These are phyloP conservation scores for Holothuria glaberrima DNA, from an alignment of 35 echinoderm and acorn worm genomes.

Conservation along the genomic window DNA sequence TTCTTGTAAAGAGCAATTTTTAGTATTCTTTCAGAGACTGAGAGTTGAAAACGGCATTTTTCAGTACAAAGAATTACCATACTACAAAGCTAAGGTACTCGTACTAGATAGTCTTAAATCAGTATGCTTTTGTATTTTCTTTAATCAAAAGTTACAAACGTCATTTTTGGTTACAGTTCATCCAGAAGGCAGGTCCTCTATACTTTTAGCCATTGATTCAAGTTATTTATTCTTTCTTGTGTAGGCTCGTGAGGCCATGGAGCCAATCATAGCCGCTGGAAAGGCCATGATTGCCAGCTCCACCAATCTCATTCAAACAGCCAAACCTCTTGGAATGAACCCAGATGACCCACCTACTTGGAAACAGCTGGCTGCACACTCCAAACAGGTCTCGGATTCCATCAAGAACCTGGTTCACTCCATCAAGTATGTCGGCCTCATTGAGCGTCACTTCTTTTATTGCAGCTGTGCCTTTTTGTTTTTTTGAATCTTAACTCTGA, in stretches of 20 bases:
- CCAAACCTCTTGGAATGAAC: slow-evolving; percentile 91
- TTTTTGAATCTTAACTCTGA: too few species aligned
- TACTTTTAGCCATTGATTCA: not conserved
- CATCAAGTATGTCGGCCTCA: slow-evolving; percentile 72
- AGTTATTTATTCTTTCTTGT: not conserved
- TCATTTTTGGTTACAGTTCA: too few species aligned
- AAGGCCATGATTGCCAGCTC: slow-evolving; percentile 96
- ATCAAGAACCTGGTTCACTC: slow-evolving; percentile 98
- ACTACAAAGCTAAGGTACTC: too few species aligned
- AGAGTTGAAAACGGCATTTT: too few species aligned
- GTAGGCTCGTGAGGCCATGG: slow-evolving; percentile 90
- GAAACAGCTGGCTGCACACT: slow-evolving; percentile 92
- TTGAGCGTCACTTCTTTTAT: not conserved
- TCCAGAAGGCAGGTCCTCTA: not conserved
- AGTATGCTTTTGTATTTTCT: too few species aligned
- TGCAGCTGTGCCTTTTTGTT: too few species aligned
- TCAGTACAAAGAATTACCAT: too few species aligned
- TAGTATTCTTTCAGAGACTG: too few species aligned
- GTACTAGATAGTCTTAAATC: too few species aligned
- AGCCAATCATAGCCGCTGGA: slow-evolving; percentile 86
- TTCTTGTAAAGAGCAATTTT: too few species aligned
- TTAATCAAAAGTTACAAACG: too few species aligned
- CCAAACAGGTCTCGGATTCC: slow-evolving; percentile 95
- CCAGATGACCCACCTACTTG: slow-evolving; percentile 97
- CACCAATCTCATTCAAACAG: slow-evolving; percentile 88